Base-by-base conservation (phyloP, 2,888 invertebrate genomes). In the Agrotis exclamationis region DNA sequence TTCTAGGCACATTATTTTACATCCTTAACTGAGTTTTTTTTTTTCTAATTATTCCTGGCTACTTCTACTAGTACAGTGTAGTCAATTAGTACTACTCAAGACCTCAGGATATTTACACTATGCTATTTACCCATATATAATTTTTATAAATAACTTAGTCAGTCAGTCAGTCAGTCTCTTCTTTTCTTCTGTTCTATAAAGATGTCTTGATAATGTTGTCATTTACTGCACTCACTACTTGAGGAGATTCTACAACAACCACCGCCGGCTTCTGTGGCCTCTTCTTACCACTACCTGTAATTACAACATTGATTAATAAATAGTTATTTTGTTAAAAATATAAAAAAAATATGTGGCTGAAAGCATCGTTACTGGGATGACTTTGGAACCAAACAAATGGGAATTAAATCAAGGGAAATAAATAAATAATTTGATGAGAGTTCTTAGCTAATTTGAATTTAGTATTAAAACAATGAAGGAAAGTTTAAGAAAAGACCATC, bases 201-300 rank as follows among this genome's bases (percentile, higher is more conserved):
- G 76, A 63, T 16, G 87, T 88, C 60, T 88, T 88, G 22, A 86
- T 53, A 53, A 75, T 76, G 67, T 56, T 59, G 14, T 71, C 71
- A 18, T 84, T 71, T 28, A 50, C 63, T 22, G 58, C 58, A 39
- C 51, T 75, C 18, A 51, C 44, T 3, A 64, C 24, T 28, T 65
- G 69, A 7, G 67, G 76, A 79, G 85, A 80, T 80, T 83, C 83
- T 39, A 80, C 65, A 28, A 18, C 78, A 6, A 64, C 53, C 13
- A 18, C 53, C 7, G 71, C n/a, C 0, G 76, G 69, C 44, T 83
- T 86, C n/a, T 62, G 74, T 39, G 85, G 82, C 62, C 70, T 79
- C 24, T 83, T 87, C 3, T 77, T 80, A 9, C 81, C 76, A 65
- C 83, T 79, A 63, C 85, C 88, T 89, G 77, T 9, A 65, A 60